These are phyloP conservation scores for Zelleria hepariella DNA, from an alignment of 2,888 invertebrate species.

Conservation along the genomic window DNA sequence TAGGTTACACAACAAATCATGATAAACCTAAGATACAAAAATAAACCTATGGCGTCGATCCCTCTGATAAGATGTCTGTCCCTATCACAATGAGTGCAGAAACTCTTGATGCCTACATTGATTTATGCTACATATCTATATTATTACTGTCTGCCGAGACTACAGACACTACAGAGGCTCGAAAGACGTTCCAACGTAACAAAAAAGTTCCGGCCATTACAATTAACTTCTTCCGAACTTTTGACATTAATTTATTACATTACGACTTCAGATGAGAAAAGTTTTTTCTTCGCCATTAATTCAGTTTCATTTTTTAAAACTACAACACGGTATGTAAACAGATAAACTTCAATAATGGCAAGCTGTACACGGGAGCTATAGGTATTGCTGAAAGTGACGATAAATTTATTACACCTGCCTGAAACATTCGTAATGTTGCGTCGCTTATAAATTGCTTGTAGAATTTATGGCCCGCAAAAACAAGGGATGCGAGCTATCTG, in stretches of 20 bases:
- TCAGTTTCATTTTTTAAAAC: conserved; percentile 1
- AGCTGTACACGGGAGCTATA: neutral
- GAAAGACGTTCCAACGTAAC: neutral
- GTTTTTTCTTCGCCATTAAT: conserved; percentile 13
- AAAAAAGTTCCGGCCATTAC: conserved; percentile 12
- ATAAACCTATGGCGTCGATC: no score
- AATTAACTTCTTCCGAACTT: conserved; percentile 16
- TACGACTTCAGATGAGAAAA: conserved; percentile 22
- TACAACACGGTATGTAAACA: conserved; percentile 22
- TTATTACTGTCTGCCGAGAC: neutral
- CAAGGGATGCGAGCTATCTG: neutral
- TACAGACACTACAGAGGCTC: no score
- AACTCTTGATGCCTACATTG: no score
- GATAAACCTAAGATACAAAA: no score
- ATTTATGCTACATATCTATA: neutral
- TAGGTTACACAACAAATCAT: no score
- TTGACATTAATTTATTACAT: conserved; percentile 26
- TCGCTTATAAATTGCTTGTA: neutral
- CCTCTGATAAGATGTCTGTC: no score
- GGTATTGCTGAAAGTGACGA: neutral
- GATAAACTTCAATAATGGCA: neutral
- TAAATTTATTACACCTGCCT: neutral
- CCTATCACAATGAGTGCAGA: no score
- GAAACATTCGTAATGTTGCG: neutral
- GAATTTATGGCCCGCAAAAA: neutral